phyloP scores from a whole-genome alignment of 1,140 invertebrate species.

The Aleiodes sp. region DNA sequence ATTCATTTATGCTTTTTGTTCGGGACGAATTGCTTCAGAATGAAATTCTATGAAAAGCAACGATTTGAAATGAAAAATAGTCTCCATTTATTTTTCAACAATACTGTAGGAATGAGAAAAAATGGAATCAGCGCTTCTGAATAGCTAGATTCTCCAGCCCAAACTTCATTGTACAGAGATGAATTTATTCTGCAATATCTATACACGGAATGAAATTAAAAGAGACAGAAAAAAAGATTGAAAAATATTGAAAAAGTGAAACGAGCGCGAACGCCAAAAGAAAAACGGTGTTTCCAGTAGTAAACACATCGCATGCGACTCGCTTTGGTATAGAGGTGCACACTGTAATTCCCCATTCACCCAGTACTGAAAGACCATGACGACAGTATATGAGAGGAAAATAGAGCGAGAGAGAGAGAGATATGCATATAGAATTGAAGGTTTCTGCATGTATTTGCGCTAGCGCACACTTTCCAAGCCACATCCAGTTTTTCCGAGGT shows the following conservation, averaged over 20 bases:
- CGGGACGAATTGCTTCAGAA: background rate
- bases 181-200: no score
- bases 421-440: no score
- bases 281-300: conserved; percentile 34
- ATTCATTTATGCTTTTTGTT: conserved; percentile 17
- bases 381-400: background rate
- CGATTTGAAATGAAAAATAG: background rate
- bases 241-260: background rate
- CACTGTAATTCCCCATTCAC: conserved; percentile 34
- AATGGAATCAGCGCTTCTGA: no score
- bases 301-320: conserved; percentile 28
- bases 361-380: background rate
- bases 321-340: background rate
- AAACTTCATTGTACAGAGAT: no score
- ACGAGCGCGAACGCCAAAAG: conserved; percentile 28
- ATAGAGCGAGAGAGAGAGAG: background rate
- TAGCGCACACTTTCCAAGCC: conserved; percentile 32
- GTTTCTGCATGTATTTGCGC: background rate
- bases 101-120: no score
- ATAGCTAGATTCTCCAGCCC: no score
- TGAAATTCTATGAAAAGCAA: background rate
- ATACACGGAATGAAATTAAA: no score
- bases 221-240: conserved; percentile 25
- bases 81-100: background rate
- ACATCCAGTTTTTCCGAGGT: background rate